Evolutionary conservation across 2,113 vertebrate species (phyloP), one percentile per base, ranked within the genome.

Genomic region (Microcebus murinus): DNA sequence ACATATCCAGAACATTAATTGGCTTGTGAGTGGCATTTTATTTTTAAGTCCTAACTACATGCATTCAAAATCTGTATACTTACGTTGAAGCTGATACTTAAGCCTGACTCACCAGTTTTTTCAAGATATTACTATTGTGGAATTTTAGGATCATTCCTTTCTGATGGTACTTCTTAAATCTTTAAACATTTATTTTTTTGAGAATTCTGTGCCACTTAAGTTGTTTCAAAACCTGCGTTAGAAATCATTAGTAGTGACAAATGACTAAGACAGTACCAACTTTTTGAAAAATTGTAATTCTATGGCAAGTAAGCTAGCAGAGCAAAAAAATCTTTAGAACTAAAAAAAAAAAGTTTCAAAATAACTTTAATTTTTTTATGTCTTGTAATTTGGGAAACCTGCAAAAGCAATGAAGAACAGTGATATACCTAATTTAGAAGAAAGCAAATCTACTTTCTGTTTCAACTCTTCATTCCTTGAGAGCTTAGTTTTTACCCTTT

Each of bases 221-320:
- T 55, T 94, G 79, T 68, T 65, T 67, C 3, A 57, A 96, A 90
- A 79, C 36, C 63, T 71, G 34, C 42, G 57, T 0, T 95, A 59
- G 91, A 87, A 94, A 48, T 84, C 48, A 71, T 3, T 77, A 18
- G 13, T 68, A 65, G 9, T 85, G 29, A 88, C 29, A 83, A 87
- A 86, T 81, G 21, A 95, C 52, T 61, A 61, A 96, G 61, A 89
- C 86, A 95, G 81, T 84, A 34, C n/a, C 67, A 59, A 48, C 45
- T 93, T 84, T 89, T 80, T 45, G 4, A 67, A 83, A 80, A 70
- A 71, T 3, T 59, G 20, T 45, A 83, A 59, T 76, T 95, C 48
- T 81, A 45, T 15, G 57, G 59, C 87, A 91, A 63, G 87, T 45
- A 87, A 82, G 48, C 80, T 29, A 36, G 91, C 90, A 55, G 52